Percentiles rank a stretch among this genome's conserved stretches.
Evolutionary conservation across 2,888 invertebrate genomes (phyloP).

Genomic region (Cephus pulcher): DNA sequence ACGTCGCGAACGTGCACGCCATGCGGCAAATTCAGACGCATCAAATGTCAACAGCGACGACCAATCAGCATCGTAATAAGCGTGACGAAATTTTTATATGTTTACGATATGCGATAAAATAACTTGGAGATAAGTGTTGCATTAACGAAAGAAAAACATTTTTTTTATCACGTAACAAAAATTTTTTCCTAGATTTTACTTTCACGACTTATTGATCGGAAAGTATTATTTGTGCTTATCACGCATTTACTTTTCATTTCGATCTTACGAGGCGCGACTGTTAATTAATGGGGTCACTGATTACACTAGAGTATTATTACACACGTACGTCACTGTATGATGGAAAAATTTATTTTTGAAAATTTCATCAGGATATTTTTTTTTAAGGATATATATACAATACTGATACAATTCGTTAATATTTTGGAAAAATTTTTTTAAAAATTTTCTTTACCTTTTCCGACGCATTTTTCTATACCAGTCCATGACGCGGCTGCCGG

Average conservation of each 20-base stretch:
- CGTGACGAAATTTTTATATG: too few relatives aligned
- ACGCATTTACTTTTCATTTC: not conserved
- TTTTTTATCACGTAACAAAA: not conserved
- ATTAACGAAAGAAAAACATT: too few relatives aligned
- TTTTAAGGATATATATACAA: too few relatives aligned
- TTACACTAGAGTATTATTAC: not conserved
- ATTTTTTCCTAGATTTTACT: not conserved
- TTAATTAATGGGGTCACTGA: not conserved
- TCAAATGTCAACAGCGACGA: too few relatives aligned
- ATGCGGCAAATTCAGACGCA: too few relatives aligned
- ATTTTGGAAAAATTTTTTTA: not conserved
- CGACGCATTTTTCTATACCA: conserved; percentile 21
- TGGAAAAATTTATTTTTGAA: not conserved
- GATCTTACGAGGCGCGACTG: not conserved
- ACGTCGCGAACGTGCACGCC: too few relatives aligned
- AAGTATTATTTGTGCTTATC: not conserved
- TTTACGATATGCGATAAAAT: too few relatives aligned
- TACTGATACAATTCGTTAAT: not conserved
- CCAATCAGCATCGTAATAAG: too few relatives aligned
- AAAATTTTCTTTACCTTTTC: conserved; percentile 7
- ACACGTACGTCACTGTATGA: not conserved
- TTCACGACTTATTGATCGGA: not conserved
- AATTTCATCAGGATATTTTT: not conserved
- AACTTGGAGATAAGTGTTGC: too few relatives aligned
- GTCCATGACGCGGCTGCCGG: conserved; percentile 2